Conservation (phyloP, 2,113 vertebrate genomes). For the Loxodonta africana region DNA sequence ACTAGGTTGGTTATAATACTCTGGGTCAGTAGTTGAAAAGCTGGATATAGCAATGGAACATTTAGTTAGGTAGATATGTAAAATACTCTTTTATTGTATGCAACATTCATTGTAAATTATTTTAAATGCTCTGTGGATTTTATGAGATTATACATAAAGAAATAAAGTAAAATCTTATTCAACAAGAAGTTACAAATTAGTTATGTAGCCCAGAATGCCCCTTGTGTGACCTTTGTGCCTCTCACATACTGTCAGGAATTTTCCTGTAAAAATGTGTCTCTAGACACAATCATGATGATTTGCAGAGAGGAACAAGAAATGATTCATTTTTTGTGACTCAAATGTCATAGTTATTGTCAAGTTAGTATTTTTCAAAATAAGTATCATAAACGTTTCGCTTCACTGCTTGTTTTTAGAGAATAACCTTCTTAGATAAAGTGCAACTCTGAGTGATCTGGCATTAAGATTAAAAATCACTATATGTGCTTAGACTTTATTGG, state of each 20-base stretch:
- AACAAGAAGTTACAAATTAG: not conserved
- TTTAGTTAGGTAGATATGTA: not conserved
- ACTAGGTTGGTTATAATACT: not conserved
- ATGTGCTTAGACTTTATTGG: conserved; percentile 8
- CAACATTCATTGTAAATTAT: not conserved
- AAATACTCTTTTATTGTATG: not conserved
- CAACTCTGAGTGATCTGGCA: not conserved
- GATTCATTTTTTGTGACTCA: conserved; percentile 49
- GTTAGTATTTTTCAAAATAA: conserved; percentile 16
- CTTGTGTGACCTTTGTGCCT: not conserved
- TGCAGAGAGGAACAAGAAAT: conserved; percentile 50
- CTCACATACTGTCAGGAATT: not conserved
- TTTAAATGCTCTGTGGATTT: conserved; percentile 19
- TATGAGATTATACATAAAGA: not conserved
- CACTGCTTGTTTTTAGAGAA: conserved; percentile 1
- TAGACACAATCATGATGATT: not conserved
- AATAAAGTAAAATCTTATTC: conserved; percentile 24
- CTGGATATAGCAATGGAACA: conserved; percentile 4
- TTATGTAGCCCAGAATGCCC: not conserved
- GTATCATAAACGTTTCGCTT: not conserved
- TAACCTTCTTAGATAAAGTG: conserved; percentile 1
- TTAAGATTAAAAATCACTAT: conserved; percentile 5
- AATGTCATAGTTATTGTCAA: not conserved
- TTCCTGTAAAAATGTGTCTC: not conserved
- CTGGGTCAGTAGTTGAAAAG: not conserved